Evolutionary conservation across 2,888 invertebrate species (phyloP).

Genomic region (Callimorpha dominula): DNA sequence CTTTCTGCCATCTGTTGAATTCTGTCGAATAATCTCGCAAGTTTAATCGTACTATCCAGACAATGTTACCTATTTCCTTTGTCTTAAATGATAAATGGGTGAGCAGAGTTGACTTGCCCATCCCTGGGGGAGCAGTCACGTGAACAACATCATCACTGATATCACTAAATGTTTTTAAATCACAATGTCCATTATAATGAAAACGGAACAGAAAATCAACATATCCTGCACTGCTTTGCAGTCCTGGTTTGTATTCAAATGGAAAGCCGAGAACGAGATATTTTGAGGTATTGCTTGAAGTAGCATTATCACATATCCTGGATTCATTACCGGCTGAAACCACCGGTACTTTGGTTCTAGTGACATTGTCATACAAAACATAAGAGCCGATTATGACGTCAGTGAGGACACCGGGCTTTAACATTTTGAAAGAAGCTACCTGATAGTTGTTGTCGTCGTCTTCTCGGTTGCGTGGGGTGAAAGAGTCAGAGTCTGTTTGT

Average conservation of each 20-base stretch:
- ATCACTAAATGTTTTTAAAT: constrained; percentile 12
- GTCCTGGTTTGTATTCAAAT: background rate
- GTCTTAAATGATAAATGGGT: constrained; percentile 17
- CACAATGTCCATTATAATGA: background rate
- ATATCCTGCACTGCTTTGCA: background rate
- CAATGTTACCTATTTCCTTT: background rate
- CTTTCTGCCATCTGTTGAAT: constrained; percentile 9
- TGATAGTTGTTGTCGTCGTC: background rate
- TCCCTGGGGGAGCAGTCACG: constrained; percentile 23
- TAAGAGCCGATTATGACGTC: background rate
- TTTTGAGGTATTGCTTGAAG: background rate
- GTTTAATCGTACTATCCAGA: constrained; percentile 21
- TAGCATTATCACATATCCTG: background rate
- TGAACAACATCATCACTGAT: constrained; percentile 11
- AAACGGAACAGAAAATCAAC: background rate
- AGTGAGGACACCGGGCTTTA: background rate
- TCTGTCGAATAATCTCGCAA: constrained; percentile 11
- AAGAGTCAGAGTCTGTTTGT: background rate
- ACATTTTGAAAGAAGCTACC: background rate
- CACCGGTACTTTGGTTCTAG: background rate
- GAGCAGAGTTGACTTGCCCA: constrained; percentile 34
- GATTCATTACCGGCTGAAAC: background rate
- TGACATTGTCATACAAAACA: background rate
- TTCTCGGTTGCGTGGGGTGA: background rate
- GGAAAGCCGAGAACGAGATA: background rate